A percentile compares a stretch with the other conserved stretches of the same genome.
Conservation (phyloP, 2,797 vertebrate species). For the Epinephelus coioides region DNA sequence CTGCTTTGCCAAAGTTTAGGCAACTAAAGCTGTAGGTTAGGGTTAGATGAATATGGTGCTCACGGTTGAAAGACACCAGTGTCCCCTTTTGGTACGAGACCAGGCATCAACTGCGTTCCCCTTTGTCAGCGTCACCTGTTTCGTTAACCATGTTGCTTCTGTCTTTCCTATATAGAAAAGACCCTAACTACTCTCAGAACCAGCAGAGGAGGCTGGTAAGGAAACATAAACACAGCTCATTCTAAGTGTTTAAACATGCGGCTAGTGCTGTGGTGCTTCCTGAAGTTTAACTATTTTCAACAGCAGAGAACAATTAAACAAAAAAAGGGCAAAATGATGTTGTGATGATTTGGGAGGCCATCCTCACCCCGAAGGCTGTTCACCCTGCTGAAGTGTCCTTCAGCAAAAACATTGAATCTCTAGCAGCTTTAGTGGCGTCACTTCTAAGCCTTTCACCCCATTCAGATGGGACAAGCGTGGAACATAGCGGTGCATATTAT, state of each 20-base stretch:
- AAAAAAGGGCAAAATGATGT: constrained; percentile 32
- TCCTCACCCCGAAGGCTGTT: constrained; percentile 32
- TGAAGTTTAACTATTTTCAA: constrained; percentile 24
- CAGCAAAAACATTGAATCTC: constrained; percentile 47
- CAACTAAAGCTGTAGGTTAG: no score
- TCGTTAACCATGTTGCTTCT: not conserved
- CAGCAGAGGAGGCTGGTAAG: not conserved
- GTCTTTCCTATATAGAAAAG: no score
- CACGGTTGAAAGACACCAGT: not conserved
- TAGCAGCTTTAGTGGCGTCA: constrained; percentile 46
- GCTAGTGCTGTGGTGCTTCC: not conserved
- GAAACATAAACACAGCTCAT: not conserved
- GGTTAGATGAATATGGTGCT: not conserved
- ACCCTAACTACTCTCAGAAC: not conserved
- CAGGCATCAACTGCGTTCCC: not conserved
- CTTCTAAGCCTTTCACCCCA: constrained; percentile 50
- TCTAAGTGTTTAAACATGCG: constrained; percentile 7
- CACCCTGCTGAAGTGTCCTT: constrained; percentile 58
- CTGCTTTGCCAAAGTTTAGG: no score
- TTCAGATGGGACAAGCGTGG: constrained; percentile 34
- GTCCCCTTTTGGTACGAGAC: not conserved
- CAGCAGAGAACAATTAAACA: constrained; percentile 37
- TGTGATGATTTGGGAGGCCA: constrained; percentile 33
- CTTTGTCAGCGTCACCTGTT: not conserved
- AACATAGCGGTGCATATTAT: constrained; percentile 20